Evolutionary conservation across 2,797 vertebrate species (phyloP).

Genomic region (Melanotaenia boesemani): DNA sequence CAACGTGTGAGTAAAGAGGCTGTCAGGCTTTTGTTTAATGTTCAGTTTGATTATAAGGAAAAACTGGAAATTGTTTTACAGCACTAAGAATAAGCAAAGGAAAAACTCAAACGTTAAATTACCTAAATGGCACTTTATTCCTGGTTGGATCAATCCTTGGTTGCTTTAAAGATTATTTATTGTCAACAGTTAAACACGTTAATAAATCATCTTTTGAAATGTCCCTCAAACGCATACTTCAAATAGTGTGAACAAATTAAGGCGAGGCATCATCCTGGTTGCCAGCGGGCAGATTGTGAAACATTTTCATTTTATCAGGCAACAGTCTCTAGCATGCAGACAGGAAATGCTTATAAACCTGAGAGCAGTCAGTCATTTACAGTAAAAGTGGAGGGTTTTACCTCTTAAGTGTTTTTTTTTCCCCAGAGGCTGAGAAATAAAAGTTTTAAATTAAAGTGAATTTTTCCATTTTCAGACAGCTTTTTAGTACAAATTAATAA

Average conservation of each 20-base stretch:
- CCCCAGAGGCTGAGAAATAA: background rate
- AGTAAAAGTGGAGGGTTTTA: background rate
- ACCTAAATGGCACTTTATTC: background rate
- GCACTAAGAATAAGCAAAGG: background rate
- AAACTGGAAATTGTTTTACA: background rate
- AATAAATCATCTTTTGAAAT: background rate
- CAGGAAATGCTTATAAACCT: background rate
- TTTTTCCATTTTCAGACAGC: background rate
- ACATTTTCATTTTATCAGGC: background rate
- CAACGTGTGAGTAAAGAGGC: background rate
- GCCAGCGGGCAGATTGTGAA: background rate
- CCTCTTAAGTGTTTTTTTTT: background rate
- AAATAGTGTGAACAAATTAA: background rate
- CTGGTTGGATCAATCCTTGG: background rate
- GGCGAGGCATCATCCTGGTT: background rate
- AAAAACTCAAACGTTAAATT: background rate
- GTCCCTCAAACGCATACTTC: background rate
- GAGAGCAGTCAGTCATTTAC: background rate
- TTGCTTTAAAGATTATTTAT: background rate
- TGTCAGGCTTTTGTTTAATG: background rate
- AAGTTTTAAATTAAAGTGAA: background rate
- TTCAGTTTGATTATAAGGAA: background rate
- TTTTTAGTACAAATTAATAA: background rate
- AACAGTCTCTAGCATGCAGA: background rate
- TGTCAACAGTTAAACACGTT: background rate